Conservation (phyloP, 1,140 invertebrate genomes). For the Odontomachus brunneus region DNA sequence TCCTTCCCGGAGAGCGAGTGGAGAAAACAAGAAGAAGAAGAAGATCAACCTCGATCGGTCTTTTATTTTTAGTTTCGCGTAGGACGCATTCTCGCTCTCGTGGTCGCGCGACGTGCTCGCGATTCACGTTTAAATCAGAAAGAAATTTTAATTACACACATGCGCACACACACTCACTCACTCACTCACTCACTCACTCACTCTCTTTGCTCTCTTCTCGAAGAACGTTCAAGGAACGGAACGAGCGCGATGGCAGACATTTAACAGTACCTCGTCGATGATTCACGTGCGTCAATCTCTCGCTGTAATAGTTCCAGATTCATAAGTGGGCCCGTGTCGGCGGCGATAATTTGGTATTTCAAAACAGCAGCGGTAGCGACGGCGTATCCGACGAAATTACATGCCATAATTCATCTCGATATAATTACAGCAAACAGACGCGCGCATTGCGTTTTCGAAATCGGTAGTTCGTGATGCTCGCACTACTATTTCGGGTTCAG, state of each 20-base stretch:
- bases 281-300: not conserved
- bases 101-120: not conserved
- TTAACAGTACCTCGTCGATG: not conserved
- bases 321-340: not conserved
- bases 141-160: not conserved
- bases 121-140: not conserved
- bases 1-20: not conserved
- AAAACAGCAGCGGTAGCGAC: not conserved
- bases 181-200: too few relatives aligned
- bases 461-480: not conserved
- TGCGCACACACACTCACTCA: too few relatives aligned
- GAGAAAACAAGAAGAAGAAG: not conserved
- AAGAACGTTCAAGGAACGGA: too few relatives aligned
- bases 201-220: too few relatives aligned
- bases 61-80: constrained; percentile 15
- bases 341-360: not conserved
- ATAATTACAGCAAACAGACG: constrained; percentile 1
- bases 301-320: not conserved
- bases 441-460: not conserved
- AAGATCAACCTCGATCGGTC: not conserved
- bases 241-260: not conserved
- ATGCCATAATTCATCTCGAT: not conserved
- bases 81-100: not conserved
- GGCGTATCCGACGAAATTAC: not conserved
- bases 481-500: not conserved